Conservation (phyloP, 2,888 invertebrate species). For the Axea sp. region DNA sequence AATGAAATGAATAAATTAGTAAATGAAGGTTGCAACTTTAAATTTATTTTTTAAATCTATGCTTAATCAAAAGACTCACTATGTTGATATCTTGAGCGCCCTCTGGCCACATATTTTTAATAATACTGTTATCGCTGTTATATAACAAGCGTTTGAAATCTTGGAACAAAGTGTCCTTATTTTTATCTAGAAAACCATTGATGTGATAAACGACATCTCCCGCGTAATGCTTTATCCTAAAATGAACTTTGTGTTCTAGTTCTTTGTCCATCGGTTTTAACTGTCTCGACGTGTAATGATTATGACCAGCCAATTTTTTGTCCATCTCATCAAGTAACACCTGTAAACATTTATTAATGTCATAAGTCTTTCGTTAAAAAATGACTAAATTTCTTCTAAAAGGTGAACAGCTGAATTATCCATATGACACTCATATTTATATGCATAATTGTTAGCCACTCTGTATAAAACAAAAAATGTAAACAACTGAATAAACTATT, state of each 20-base stretch:
- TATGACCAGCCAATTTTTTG: slow-evolving; percentile 89
- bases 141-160: slow-evolving; percentile 96
- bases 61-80: slow-evolving; percentile 80
- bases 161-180: slow-evolving; percentile 97
- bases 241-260: slow-evolving; percentile 88
- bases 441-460: too few species aligned
- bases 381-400: too few species aligned
- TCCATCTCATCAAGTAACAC: slow-evolving; percentile 96
- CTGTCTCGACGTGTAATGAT: slow-evolving; percentile 94
- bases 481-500: too few species aligned
- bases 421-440: too few species aligned
- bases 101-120: slow-evolving; percentile 97
- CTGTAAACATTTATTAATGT: slow-evolving; percentile 73
- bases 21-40: too few species aligned
- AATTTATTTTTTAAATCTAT: too few species aligned
- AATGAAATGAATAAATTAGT: too few species aligned
- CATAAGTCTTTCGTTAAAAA: background rate
- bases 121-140: slow-evolving; percentile 88
- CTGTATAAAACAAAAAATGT: too few species aligned
- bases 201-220: slow-evolving; percentile 97
- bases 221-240: slow-evolving; percentile 95
- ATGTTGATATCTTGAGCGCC: slow-evolving; percentile 93
- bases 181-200: slow-evolving; percentile 96
- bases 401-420: too few species aligned
- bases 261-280: slow-evolving; percentile 90